Percentiles rank a stretch among this genome's conserved stretches.
phyloP scores from a whole-genome alignment of 2,888 invertebrate species.

The Dromius quadrimaculatus region DNA sequence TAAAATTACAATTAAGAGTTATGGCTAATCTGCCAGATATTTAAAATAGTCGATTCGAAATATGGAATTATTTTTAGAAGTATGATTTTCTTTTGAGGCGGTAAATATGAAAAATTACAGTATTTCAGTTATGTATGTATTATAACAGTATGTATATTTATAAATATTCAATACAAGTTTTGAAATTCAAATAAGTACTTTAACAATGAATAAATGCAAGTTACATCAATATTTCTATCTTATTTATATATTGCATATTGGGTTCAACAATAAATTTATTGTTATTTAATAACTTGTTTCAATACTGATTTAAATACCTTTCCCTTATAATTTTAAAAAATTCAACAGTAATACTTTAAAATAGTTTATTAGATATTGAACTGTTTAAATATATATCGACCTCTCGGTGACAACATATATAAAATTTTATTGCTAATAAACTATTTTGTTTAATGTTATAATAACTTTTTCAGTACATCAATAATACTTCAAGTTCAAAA shows the following conservation, averaged over 20 bases:
- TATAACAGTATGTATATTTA: conserved; percentile 33
- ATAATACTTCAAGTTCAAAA: too few relatives aligned
- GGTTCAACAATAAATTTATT: conserved; percentile 19
- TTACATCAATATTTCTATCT: conserved; percentile 18
- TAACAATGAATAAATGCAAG: conserved; percentile 25
- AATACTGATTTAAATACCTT: conserved; percentile 12
- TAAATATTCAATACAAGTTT: conserved; percentile 28
- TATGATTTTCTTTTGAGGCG: not conserved
- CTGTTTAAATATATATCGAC: not conserved
- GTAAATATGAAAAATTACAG: conserved; percentile 5
- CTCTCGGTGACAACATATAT: too few relatives aligned
- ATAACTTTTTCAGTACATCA: too few relatives aligned
- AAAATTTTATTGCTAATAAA: too few relatives aligned
- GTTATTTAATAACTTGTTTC: conserved; percentile 7
- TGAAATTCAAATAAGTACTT: conserved; percentile 14
- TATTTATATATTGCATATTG: conserved; percentile 24
- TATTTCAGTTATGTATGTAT: conserved; percentile 24
- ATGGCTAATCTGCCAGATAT: not conserved
- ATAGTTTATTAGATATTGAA: not conserved
- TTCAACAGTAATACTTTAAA: not conserved
- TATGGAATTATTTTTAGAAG: conserved; percentile 6
- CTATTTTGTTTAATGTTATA: too few relatives aligned
- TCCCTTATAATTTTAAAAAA: not conserved
- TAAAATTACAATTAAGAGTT: not conserved
- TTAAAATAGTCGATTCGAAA: conserved; percentile 1